Evolutionary conservation across 2,113 vertebrate genomes (phyloP).

Genomic region (Passer montanus): DNA sequence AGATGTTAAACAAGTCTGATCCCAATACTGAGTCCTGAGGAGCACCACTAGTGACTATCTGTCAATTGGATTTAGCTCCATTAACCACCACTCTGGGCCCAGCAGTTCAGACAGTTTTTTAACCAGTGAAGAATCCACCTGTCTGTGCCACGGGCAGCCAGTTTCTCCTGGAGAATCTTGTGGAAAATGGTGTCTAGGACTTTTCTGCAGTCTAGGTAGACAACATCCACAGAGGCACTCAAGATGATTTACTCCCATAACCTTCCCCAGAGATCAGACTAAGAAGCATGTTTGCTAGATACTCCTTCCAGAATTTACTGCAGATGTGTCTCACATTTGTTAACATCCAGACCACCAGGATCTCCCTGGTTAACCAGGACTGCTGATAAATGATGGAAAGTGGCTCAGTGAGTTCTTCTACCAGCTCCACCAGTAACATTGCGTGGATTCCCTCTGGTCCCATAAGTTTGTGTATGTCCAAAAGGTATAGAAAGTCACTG

Average conservation of each 20-base stretch:
- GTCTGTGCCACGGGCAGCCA: neutral
- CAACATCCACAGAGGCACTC: neutral
- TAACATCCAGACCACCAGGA: neutral
- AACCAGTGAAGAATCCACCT: neutral
- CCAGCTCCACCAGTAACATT: neutral
- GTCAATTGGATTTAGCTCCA: neutral
- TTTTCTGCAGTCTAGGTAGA: neutral
- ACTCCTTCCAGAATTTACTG: neutral
- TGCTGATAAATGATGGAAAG: neutral
- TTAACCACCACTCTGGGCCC: neutral
- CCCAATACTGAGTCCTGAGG: neutral
- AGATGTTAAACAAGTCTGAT: neutral
- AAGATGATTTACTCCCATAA: neutral
- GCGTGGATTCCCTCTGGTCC: neutral
- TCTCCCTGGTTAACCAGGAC: neutral
- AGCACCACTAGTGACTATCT: neutral
- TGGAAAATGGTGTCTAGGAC: neutral
- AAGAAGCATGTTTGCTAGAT: neutral
- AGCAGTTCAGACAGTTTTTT: neutral
- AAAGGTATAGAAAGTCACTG: neutral
- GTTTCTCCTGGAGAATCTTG: neutral
- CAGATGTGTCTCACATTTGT: neutral
- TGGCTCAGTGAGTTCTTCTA: fast-evolving
- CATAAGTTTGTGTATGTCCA: neutral
- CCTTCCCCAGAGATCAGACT: neutral